Percentiles rank a stretch among this genome's conserved stretches.
These are phyloP conservation scores for Emydocephalus ijimae DNA, from an alignment of 2,113 vertebrate genomes.

Conservation along the genomic window DNA sequence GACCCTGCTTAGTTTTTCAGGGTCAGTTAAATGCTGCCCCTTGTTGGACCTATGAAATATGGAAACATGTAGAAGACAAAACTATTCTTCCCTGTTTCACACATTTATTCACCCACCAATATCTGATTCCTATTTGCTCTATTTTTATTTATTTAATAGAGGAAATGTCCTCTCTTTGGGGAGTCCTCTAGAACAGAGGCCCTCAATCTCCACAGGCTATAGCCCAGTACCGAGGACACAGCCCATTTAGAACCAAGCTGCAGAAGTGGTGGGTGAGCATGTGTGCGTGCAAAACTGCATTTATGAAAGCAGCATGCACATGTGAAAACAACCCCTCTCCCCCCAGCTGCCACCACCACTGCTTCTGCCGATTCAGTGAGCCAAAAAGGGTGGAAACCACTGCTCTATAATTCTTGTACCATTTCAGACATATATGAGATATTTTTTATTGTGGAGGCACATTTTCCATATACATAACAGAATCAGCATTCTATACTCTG, in stretches of 20 bases:
- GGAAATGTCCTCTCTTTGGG: neutral
- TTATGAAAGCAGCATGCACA: no score
- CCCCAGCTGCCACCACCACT: neutral
- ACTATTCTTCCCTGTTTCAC: neutral
- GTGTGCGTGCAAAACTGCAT: neutral
- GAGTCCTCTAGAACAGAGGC: neutral
- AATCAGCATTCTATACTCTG: neutral
- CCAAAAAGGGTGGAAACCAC: neutral
- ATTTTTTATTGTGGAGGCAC: neutral
- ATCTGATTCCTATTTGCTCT: neutral
- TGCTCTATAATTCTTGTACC: neutral
- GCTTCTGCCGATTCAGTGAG: rapidly evolving
- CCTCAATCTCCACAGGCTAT: neutral
- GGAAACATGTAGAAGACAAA: neutral
- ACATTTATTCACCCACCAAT: neutral
- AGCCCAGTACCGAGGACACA: neutral
- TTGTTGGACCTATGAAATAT: neutral
- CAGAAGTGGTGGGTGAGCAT: neutral
- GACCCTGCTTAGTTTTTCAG: neutral
- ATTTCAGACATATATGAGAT: neutral
- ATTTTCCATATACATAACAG: neutral
- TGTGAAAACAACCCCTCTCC: neutral
- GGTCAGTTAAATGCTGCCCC: neutral
- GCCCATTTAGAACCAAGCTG: neutral
- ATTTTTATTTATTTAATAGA: neutral